Percentiles rank a stretch among this genome's conserved stretches.
Conservation (phyloP, 2,888 invertebrate species). For the Cheilosia pagana region DNA sequence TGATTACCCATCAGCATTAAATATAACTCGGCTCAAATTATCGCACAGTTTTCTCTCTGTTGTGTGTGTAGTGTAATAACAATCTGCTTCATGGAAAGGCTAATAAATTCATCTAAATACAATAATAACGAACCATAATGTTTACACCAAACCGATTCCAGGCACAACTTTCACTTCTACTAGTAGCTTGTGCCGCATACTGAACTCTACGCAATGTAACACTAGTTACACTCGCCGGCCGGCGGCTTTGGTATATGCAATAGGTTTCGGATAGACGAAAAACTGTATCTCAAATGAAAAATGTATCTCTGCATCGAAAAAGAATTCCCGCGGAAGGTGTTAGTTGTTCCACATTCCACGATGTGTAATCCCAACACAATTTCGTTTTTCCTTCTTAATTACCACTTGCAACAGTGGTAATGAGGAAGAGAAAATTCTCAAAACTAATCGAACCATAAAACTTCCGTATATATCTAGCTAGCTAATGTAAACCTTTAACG, state of each 20-base stretch:
- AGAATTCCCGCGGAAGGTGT: conserved; percentile 35
- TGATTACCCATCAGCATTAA: conserved; percentile 43
- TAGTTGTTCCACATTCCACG: conserved; percentile 63
- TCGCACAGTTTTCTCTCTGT: conserved; percentile 28
- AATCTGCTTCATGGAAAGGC: conserved; percentile 41
- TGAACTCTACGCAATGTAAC: conserved; percentile 63
- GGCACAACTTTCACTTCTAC: conserved; percentile 64
- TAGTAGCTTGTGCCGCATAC: conserved; percentile 35
- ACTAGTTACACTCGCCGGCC: conserved; percentile 32
- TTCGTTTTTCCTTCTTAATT: conserved; percentile 51
- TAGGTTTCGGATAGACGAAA: conserved; percentile 5
- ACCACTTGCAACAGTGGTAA: conserved; percentile 47
- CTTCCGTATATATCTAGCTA: conserved; percentile 61
- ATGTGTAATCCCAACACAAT: conserved; percentile 22
- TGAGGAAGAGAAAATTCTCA: conserved; percentile 69
- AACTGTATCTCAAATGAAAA: conserved; percentile 40
- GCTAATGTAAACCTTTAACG: conserved; percentile 19
- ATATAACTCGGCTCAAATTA: conserved; percentile 40
- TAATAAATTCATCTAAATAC: conserved; percentile 64
- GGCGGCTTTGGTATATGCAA: conserved; percentile 26
- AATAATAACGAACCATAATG: conserved; percentile 57
- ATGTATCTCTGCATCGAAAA: conserved; percentile 40
- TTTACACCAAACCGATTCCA: conserved; percentile 46
- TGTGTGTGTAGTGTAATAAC: conserved; percentile 38
- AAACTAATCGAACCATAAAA: conserved; percentile 73